Evolutionary conservation across 2,888 invertebrate genomes (phyloP), one percentile per base, ranked within the genome.

Genomic region (Parapristionchus giblindavisi): DNA sequence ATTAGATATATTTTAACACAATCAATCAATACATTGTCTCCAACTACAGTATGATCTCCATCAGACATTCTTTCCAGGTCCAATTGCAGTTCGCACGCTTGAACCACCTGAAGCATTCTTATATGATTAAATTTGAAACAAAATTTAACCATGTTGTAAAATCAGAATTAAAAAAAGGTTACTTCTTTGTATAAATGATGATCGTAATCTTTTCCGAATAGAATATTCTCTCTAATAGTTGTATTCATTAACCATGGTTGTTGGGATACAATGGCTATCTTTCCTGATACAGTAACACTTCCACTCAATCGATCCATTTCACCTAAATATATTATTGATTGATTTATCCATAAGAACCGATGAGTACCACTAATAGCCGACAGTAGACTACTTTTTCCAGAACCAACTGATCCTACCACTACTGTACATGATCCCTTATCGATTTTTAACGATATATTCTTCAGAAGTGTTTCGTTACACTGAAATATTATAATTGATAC

Each of bases 161-260:
- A n/a, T 34, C n/a, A 8, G 24, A 32, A 2, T 61, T 24, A 5
- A 14, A 61, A 6, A 17, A 27, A 14, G 32, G 5, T 29, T n/a
- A 68, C 68, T 52, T 32, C 38, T 17, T 68, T 29, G n/a, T 68
- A 68, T 2, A 11, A 11, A 17, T 90, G 90, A 76, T 92, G 91
- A 86, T 95, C 92, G 65, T 92, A 91, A 0, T 91, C 86, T 80
- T 92, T 92, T 21, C 95, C 95, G 89, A 98, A 99, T 38, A 95
- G 88, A 80, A 99, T 94, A 89, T 98, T 98, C 87, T 96, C 93
- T 85, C 93, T 92, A 36, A 98, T 90, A 0, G 96, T 95, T 3
- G 94, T 93, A 90, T 98, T 98, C 89, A 97, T 97, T 76, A 98
- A 97, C 98, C 98, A 98, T 0, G 97, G 95, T 89, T 95, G 95